These are phyloP conservation scores for Eufriesea mexicana DNA, from an alignment of 1,140 invertebrate genomes.

Conservation along the genomic window DNA sequence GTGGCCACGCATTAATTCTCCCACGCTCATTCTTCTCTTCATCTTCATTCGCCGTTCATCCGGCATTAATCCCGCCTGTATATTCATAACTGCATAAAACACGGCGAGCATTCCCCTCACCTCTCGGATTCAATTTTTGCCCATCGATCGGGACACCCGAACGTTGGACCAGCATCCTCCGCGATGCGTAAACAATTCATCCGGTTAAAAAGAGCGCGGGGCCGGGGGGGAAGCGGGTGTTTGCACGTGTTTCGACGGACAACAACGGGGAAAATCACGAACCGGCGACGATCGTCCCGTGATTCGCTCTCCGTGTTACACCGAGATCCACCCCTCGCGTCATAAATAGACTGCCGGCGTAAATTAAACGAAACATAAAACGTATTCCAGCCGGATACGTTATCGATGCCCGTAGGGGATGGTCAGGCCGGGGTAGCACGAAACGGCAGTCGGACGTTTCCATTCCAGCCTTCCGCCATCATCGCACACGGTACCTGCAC, in stretches of 20 bases:
- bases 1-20: neutral
- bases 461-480: neutral
- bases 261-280: neutral
- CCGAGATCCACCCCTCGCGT: neutral
- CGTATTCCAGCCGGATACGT: neutral
- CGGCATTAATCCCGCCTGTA: no score
- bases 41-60: neutral
- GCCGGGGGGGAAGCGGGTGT: neutral
- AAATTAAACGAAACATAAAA: constrained; percentile 10
- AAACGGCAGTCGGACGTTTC: neutral
- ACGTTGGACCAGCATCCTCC: neutral
- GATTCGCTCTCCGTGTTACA: neutral
- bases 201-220: neutral
- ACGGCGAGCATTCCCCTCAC: neutral
- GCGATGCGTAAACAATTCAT: neutral
- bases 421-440: neutral
- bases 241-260: neutral
- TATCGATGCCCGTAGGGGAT: neutral
- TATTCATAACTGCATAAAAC: neutral
- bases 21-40: neutral
- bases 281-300: no score
- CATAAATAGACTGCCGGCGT: neutral
- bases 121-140: constrained; percentile 4
- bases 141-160: neutral
- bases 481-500: constrained; percentile 24